A percentile compares a stretch with the other conserved stretches of the same genome.
Evolutionary conservation across 2,113 vertebrate species (phyloP).

Genomic region (Protomyctophum bolini): DNA sequence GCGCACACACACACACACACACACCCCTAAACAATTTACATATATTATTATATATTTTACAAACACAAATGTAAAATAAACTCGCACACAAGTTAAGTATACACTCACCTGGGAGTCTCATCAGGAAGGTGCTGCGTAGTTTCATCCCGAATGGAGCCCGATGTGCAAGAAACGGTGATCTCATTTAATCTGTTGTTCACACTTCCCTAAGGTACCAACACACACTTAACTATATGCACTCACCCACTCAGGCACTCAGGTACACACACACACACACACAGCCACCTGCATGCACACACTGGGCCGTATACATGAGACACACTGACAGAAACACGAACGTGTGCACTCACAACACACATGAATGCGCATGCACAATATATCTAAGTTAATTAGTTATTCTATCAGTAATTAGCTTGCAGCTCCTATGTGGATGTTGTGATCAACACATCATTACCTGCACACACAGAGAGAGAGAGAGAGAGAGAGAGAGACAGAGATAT

Average conservation of each 20-base stretch:
- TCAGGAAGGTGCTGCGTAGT: no score
- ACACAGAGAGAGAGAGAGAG: constrained; percentile 16
- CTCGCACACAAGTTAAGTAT: no score
- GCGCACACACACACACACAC: constrained; percentile 1
- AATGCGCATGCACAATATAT: background rate
- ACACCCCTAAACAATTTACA: background rate
- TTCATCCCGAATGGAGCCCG: background rate
- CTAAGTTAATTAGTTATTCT: constrained; percentile 49
- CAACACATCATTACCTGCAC: constrained; percentile 55
- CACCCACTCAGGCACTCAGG: constrained; percentile 14
- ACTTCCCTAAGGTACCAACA: constrained; percentile 1
- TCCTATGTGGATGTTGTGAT: constrained; percentile 51
- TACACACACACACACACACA: constrained; percentile 18
- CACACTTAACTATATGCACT: constrained; percentile 3
- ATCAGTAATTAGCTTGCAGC: constrained; percentile 63
- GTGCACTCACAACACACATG: no score
- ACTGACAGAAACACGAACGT: no score
- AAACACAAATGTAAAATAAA: no score
- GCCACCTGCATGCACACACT: no score
- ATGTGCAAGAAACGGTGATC: background rate
- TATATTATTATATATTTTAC: no score
- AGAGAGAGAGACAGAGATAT: constrained; percentile 23
- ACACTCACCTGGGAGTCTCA: background rate
- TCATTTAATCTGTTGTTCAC: constrained; percentile 1
- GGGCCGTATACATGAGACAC: no score